Evolutionary conservation across 2,113 vertebrate genomes (phyloP).

Genomic region (Hemiscyllium ocellatum): DNA sequence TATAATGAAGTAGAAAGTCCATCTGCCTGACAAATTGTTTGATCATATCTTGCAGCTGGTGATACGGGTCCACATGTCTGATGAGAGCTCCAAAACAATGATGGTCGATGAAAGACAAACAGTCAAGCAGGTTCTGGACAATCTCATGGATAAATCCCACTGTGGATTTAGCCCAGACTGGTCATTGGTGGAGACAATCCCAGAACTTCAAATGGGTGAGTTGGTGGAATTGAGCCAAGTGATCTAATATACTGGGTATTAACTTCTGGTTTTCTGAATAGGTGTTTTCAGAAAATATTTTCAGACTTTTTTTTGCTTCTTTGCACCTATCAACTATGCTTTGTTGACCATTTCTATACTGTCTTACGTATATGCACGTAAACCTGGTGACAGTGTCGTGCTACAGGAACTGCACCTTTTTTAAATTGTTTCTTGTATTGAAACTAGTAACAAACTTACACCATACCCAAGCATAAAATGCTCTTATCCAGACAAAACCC

Average conservation of each 20-base stretch:
- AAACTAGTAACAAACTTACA: background rate
- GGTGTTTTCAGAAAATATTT: background rate
- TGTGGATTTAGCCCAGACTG: slow-evolving; percentile 92
- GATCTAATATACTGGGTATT: background rate
- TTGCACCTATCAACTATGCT: background rate
- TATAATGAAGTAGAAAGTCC: background rate
- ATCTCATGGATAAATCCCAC: slow-evolving; percentile 93
- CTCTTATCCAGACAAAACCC: background rate
- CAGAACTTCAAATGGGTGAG: slow-evolving; percentile 93
- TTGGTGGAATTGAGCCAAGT: background rate
- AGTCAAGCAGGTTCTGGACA: slow-evolving; percentile 92
- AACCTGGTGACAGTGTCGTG: background rate
- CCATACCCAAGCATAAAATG: background rate
- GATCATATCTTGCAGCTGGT: slow-evolving; percentile 67
- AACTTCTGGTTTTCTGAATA: background rate
- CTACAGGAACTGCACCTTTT: background rate
- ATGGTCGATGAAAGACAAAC: slow-evolving; percentile 98
- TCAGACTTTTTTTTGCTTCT: background rate
- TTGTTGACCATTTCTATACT: background rate
- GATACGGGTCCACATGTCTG: slow-evolving; percentile 94
- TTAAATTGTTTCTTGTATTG: background rate
- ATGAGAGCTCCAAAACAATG: slow-evolving; percentile 98
- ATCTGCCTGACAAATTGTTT: background rate
- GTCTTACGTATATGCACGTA: background rate
- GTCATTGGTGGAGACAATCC: slow-evolving; percentile 90